Evolutionary conservation across 1,140 invertebrate genomes (phyloP), one percentile per base, ranked within the genome.

Genomic region (Drosophila watanabei): DNA sequence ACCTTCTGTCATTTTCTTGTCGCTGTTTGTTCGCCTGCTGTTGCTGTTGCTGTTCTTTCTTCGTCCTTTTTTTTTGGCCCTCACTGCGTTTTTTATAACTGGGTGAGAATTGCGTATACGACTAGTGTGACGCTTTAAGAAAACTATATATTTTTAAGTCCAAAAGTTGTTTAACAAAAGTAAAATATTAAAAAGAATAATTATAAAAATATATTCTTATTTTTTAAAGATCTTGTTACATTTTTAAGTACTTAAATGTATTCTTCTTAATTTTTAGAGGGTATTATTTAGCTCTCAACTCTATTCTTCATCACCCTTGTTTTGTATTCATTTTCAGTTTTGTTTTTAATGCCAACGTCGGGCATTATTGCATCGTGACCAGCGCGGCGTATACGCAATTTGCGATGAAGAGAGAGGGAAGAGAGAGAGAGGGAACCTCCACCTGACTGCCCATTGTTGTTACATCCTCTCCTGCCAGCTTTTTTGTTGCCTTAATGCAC

Each of bases 1-100:
- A 87, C 66, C 66, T 83, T 88, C 80, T 88, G 80, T 80, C 84
- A 86, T 80, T 88, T 86, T 88, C 83, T 82, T 86, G 68, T 85
- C 75, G 78, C 63, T 68, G 54, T 64, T 81, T 86, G 57, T 68
- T 49, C 49, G 45, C 59, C n/a, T 35, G 51, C 28, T 37, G 52
- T 18, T 51, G 16, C 16, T 52, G 49, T 30, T 24, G n/a, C 33
- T 46, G 33, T 24, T 78, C 43, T 57, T 69, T 10, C 43, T 46
- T 28, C 58, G 33, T 33, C 61, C 35, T 59, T 49, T 48, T 32
- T 59, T 62, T 68, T 14, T 61, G 35, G 33, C 52, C 20, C 39
- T 30, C 48, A n/a, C 56, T 70, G 57, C 59, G 68, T 59, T 71
- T 49, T 61, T 58, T n/a, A 46, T 18, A 56, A 48, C 49, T 69